Conservation (phyloP, 2,113 vertebrate genomes). For the Gadus macrocephalus region DNA sequence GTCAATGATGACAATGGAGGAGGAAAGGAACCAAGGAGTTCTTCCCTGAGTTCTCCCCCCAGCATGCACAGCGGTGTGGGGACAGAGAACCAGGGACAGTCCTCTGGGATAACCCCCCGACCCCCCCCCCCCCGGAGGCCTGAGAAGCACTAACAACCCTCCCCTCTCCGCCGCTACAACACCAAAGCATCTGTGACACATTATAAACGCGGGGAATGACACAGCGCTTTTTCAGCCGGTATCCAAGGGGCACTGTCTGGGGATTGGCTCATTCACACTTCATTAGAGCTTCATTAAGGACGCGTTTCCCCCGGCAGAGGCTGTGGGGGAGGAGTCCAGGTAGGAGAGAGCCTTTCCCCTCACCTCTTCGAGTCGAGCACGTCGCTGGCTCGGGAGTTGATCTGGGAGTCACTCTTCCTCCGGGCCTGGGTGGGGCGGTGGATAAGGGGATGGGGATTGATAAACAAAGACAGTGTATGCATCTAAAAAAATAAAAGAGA, state of each 20-base stretch:
- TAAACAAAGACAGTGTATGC: background rate
- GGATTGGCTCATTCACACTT: constrained; percentile 61
- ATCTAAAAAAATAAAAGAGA: constrained; percentile 15
- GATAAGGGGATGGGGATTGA: background rate
- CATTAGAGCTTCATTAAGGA: constrained; percentile 66
- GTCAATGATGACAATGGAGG: constrained; percentile 63
- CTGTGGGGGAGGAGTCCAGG: constrained; percentile 22
- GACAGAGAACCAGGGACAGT: no score
- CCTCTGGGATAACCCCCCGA: no score
- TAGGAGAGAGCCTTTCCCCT: constrained; percentile 54
- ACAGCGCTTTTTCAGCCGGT: no score
- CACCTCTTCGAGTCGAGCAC: constrained; percentile 82
- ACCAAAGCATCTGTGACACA: no score
- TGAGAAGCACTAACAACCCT: no score
- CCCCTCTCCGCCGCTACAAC: no score
- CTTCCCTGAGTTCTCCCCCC: no score
- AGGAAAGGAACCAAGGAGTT: constrained; percentile 15
- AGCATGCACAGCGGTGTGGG: no score
- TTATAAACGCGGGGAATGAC: no score
- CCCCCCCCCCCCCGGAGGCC: no score
- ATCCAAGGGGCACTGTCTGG: constrained; percentile 18
- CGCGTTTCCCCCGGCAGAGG: constrained; percentile 28
- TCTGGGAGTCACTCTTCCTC: constrained; percentile 76
- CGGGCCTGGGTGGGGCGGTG: constrained; percentile 70
- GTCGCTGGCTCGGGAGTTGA: constrained; percentile 86